These are phyloP conservation scores for Allolobophora icterica DNA, from an alignment of 2,888 invertebrate genomes.

Conservation along the genomic window DNA sequence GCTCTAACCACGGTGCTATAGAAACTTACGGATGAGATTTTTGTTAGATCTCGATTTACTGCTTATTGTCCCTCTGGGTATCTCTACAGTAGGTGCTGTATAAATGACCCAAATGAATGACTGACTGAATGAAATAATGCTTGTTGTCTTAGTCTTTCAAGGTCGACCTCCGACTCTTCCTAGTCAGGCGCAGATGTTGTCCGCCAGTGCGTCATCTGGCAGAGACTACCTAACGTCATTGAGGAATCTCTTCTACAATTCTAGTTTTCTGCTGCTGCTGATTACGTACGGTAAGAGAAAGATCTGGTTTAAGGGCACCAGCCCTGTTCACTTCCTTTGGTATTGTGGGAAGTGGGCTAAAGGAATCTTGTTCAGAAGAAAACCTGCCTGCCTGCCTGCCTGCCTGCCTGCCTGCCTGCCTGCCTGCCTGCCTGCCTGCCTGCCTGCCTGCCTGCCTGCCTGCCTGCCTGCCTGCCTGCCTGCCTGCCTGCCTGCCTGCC, in stretches of 20 bases:
- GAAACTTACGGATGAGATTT: too few species aligned
- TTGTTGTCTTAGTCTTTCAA: slow-evolving; percentile 80
- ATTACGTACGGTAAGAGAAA: slow-evolving; percentile 77
- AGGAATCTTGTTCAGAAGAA: too few species aligned
- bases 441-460: neutral
- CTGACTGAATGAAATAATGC: neutral
- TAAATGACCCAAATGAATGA: neutral
- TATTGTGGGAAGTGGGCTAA: neutral
- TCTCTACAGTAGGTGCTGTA: too few species aligned
- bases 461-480: too few species aligned
- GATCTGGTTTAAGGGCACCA: neutral
- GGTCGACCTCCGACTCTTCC: slow-evolving; percentile 86
- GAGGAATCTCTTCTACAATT: slow-evolving; percentile 76
- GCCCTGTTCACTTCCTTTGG: neutral
- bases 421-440: neutral
- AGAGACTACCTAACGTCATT: slow-evolving; percentile 71
- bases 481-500: too few species aligned
- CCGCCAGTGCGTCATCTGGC: slow-evolving; percentile 69
- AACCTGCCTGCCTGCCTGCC: neutral
- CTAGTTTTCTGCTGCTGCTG: slow-evolving; percentile 80
- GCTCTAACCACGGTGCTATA: too few species aligned
- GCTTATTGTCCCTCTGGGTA: too few species aligned
- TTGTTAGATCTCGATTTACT: too few species aligned
- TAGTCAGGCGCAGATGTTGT: slow-evolving; percentile 79
- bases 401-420: neutral